Evolutionary conservation across 2,888 invertebrate species (phyloP).

Genomic region (Sylvicola cinctus): DNA sequence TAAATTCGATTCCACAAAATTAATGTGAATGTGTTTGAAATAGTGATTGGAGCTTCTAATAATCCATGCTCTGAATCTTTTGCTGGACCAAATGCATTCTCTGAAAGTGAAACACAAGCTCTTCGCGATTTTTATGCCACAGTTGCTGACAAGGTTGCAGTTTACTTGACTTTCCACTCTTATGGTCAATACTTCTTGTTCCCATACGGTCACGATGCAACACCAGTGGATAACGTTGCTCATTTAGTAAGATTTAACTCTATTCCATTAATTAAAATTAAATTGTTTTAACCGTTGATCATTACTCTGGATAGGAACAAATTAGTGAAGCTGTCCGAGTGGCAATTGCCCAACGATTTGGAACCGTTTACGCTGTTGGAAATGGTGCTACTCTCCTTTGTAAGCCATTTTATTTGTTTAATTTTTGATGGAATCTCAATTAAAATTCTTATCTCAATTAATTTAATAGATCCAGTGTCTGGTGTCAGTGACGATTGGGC

Average conservation of each 20-base stretch:
- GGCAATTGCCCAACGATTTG: constrained; percentile 29
- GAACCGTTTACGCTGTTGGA: constrained; percentile 39
- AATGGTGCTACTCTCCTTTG: constrained; percentile 34
- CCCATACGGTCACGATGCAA: constrained; percentile 44
- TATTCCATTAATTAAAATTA: too few relatives aligned
- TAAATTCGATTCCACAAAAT: too few relatives aligned
- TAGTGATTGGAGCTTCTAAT: constrained; percentile 32
- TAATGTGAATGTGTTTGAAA: constrained; percentile 3
- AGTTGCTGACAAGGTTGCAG: constrained; percentile 28
- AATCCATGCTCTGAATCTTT: constrained; percentile 38
- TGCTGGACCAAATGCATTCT: constrained; percentile 44
- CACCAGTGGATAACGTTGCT: constrained; percentile 29
- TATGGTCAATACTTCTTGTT: constrained; percentile 46
- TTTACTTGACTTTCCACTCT: constrained; percentile 54
- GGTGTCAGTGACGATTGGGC: constrained; percentile 59
- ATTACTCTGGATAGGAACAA: neutral
- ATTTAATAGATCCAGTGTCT: constrained; percentile 34
- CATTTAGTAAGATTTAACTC: constrained; percentile 24
- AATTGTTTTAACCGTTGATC: too few relatives aligned
- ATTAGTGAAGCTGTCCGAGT: constrained; percentile 1
- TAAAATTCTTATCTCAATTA: neutral
- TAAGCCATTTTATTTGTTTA: constrained; percentile 17
- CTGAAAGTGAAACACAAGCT: constrained; percentile 41
- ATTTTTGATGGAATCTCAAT: constrained; percentile 5
- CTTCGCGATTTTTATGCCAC: constrained; percentile 32